These are phyloP conservation scores for Corythoichthys haematopterus DNA, from an alignment of 2,113 vertebrate species.

Conservation along the genomic window DNA sequence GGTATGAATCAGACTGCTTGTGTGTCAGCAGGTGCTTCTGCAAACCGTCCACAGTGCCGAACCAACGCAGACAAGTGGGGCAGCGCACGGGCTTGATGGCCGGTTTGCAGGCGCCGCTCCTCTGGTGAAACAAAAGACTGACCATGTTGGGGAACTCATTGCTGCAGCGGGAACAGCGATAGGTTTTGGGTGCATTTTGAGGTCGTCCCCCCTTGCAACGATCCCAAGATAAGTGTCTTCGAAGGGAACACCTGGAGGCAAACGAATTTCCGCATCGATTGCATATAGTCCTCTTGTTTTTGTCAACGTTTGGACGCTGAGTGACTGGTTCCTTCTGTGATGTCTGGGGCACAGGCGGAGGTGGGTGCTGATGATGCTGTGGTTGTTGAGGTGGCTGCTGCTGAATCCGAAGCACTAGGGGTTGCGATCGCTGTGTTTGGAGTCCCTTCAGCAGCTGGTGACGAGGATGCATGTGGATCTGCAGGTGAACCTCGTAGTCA, in stretches of 20 bases:
- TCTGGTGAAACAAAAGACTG: slow-evolving; percentile 68
- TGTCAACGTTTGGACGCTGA: slow-evolving; percentile 18
- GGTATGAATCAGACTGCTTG: slow-evolving; percentile 56
- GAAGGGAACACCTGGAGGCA: slow-evolving; percentile 59
- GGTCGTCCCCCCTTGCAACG: slow-evolving; percentile 58
- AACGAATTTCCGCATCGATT: slow-evolving; percentile 68
- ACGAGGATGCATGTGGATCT: slow-evolving; percentile 66
- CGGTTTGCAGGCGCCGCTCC: slow-evolving; percentile 64
- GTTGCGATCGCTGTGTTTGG: slow-evolving; percentile 49
- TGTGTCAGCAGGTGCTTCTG: slow-evolving; percentile 73
- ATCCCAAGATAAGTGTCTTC: slow-evolving; percentile 65
- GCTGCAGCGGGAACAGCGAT: slow-evolving; percentile 66
- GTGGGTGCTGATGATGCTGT: not conserved
- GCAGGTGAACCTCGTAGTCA: slow-evolving; percentile 72
- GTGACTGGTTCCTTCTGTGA: slow-evolving; percentile 26
- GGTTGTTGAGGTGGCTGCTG: slow-evolving; percentile 16
- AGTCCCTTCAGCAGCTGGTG: slow-evolving; percentile 49
- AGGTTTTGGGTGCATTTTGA: slow-evolving; percentile 45
- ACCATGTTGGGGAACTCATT: slow-evolving; percentile 61
- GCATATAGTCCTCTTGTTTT: slow-evolving; percentile 55
- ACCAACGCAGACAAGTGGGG: slow-evolving; percentile 70
- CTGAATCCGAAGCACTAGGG: slow-evolving; percentile 54
- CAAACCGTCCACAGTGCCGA: slow-evolving; percentile 64
- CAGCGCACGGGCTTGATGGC: slow-evolving; percentile 69
- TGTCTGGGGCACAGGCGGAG: slow-evolving; percentile 26